These are phyloP conservation scores for Callaeas wilsoni DNA, from an alignment of 2,113 vertebrate genomes.

Conservation along the genomic window DNA sequence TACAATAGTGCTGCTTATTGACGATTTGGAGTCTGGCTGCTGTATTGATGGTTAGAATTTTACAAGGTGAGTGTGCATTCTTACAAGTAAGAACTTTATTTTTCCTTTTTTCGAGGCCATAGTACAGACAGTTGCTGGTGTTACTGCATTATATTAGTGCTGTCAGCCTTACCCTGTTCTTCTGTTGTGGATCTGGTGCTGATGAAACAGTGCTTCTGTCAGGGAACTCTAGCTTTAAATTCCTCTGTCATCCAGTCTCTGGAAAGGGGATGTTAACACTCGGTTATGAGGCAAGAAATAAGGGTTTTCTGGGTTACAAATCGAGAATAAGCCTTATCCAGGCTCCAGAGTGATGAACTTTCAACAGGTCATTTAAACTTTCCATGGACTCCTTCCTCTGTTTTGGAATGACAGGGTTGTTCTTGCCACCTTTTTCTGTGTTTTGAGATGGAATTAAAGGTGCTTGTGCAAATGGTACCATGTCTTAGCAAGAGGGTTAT, in stretches of 20 bases:
- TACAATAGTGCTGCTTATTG: not conserved
- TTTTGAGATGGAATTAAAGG: not conserved
- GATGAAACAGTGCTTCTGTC: not conserved
- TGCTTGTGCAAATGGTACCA: not conserved
- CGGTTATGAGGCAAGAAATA: not conserved
- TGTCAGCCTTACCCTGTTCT: not conserved
- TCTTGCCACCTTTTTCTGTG: not conserved
- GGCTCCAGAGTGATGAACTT: not conserved
- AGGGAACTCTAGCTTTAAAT: not conserved
- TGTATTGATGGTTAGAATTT: not conserved
- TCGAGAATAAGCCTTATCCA: not conserved
- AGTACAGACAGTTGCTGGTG: not conserved
- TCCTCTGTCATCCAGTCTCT: not conserved
- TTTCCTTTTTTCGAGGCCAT: not conserved
- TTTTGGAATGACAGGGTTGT: not conserved
- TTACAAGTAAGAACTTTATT: not conserved
- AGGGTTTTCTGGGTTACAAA: not conserved
- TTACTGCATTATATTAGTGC: not conserved
- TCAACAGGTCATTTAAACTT: not conserved
- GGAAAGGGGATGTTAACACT: not conserved
- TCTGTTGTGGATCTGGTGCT: not conserved
- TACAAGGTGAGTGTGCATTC: not conserved
- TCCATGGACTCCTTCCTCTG: rapidly evolving
- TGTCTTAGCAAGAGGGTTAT: not conserved
- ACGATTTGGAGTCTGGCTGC: not conserved